These are phyloP conservation scores for Hystrix brachyura DNA, from an alignment of 2,113 vertebrate genomes.

Conservation along the genomic window DNA sequence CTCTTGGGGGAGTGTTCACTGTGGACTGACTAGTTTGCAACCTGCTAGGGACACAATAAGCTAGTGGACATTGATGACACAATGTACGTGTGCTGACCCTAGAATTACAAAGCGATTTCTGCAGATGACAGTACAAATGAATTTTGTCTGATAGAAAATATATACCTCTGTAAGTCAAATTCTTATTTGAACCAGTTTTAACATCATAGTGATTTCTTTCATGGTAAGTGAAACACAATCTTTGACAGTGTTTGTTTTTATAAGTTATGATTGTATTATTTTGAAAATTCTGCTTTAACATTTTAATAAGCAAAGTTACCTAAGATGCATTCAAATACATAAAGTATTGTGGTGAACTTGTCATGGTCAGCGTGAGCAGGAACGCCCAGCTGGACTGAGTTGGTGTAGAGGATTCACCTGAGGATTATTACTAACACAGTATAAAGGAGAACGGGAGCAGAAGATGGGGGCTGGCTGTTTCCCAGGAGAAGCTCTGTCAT, in stretches of 20 bases:
- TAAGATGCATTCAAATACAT: not conserved
- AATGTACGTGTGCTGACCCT: not conserved
- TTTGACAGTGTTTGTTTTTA: not conserved
- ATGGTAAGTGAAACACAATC: not conserved
- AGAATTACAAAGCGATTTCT: not conserved
- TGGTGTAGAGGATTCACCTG: too few relatives aligned
- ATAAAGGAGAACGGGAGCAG: too few relatives aligned
- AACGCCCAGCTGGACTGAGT: too few relatives aligned
- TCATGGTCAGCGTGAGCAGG: too few relatives aligned
- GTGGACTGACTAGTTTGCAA: not conserved
- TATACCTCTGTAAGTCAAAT: not conserved
- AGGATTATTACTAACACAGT: too few relatives aligned
- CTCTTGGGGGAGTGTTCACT: not conserved
- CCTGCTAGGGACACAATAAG: not conserved
- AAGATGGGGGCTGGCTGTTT: too few relatives aligned
- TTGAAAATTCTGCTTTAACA: not conserved
- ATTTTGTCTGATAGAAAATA: not conserved
- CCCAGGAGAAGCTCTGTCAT: too few relatives aligned
- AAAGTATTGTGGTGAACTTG: too few relatives aligned
- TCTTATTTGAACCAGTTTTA: slow-evolving; percentile 2
- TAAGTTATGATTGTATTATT: not conserved
- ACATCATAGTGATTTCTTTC: not conserved
- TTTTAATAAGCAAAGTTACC: not conserved
- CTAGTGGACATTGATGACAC: not conserved
- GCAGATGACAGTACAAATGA: not conserved